phyloP scores from a whole-genome alignment of 2,797 vertebrate species.

The Chloroceryle inda region DNA sequence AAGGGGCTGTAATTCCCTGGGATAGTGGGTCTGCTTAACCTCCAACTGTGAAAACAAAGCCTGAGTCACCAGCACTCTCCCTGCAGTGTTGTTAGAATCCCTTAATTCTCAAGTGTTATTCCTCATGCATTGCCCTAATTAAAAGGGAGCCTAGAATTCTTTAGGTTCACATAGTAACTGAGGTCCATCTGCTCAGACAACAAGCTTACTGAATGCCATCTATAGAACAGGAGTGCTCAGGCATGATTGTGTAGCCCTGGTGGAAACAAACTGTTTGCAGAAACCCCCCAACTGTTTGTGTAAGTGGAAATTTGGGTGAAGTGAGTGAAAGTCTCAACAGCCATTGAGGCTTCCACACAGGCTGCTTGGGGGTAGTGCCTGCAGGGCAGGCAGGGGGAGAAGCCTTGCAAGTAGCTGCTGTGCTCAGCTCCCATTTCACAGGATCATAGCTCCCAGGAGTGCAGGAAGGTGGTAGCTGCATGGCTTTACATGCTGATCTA shows the following conservation, averaged over 20 bases:
- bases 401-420: background rate
- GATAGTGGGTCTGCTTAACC: slow-evolving; percentile 39
- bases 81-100: background rate
- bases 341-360: background rate
- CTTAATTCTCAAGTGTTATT: slow-evolving; percentile 43
- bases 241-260: background rate
- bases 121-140: slow-evolving; percentile 24
- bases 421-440: background rate
- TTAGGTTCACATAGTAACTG: background rate
- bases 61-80: background rate
- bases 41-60: slow-evolving; percentile 52
- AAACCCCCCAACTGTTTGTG: background rate
- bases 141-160: slow-evolving; percentile 22
- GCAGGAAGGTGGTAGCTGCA: accelerated
- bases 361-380: background rate
- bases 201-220: background rate
- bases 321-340: background rate
- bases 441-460: background rate
- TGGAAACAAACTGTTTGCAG: background rate
- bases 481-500: background rate
- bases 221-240: background rate
- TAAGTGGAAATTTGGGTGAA: background rate
- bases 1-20: slow-evolving; percentile 57
- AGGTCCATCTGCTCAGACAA: slow-evolving; percentile 1
- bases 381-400: background rate